phyloP scores from a whole-genome alignment of 2,888 invertebrate species.

The Doris montereyensis region DNA sequence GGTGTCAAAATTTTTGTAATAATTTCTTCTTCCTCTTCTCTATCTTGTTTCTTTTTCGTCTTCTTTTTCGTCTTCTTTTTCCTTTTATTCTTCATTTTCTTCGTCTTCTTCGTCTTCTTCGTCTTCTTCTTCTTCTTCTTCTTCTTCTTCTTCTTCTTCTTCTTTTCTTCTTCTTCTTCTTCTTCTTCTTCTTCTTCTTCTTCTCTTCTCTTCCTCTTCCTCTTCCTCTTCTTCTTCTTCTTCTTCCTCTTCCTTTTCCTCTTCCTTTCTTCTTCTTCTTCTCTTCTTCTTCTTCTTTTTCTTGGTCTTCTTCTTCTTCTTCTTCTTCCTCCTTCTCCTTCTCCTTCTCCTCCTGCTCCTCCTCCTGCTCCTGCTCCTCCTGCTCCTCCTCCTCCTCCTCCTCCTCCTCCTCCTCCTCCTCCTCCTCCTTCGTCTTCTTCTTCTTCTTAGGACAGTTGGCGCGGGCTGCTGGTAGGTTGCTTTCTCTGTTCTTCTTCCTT shows the following conservation, averaged over 20 bases:
- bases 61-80: neutral
- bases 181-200: neutral
- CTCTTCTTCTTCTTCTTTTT: too few species aligned
- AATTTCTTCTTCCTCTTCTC: too few species aligned
- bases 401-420: neutral
- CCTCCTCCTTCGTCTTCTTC: too few species aligned
- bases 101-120: neutral
- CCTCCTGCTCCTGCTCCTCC: neutral
- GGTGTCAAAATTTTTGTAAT: too few species aligned
- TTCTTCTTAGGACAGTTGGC: too few species aligned
- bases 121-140: neutral
- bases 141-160: neutral
- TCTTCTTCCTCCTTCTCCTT: neutral
- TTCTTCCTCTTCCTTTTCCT: neutral
- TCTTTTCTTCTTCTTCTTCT: neutral
- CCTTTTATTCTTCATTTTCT: neutral
- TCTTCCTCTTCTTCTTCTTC: neutral
- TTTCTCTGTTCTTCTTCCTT: neutral
- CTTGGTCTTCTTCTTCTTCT: too few species aligned
- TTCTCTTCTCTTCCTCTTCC: neutral
- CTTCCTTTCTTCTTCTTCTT: neutral
- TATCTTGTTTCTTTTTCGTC: too few species aligned
- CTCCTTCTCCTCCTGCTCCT: neutral
- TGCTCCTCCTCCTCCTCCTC: neutral
- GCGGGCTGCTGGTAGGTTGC: neutral